Evolutionary conservation across 2,113 vertebrate genomes (phyloP), one percentile per base, ranked within the genome.

Genomic region (Myiopsitta monachus): DNA sequence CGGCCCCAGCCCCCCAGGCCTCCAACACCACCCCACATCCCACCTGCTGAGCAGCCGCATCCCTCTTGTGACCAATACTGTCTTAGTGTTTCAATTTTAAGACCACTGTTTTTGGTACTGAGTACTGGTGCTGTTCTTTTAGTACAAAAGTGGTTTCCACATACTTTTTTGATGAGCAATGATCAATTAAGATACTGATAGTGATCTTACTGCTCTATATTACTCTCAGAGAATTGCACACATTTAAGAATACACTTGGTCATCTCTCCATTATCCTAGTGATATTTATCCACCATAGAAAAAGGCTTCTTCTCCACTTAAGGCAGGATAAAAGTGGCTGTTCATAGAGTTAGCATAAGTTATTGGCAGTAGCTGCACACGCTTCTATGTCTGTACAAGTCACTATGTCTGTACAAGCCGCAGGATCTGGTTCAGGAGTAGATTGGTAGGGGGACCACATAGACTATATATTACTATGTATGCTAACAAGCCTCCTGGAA

Each of bases 81-180:
- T 22, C 28, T 66, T 22, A 11, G 28, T 9, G 55, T 98, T 63
- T 30, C 97, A 41, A 68, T 97, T n/a, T 67, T 92, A 68, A 97
- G 98, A 46, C 94, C 88, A 4, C 9, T 98, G 3, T 87, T 94
- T 55, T 55, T 98, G 10, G 1, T 97, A 61, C 8, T 98, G 44
- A 94, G 95, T 33, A 54, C 82, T 76, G 44, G 73, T 61, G 72
- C 82, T 27, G 97, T 97, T 15, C 92, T 96, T 36, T 21, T 75
- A 23, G 70, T 97, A 18, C 94, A 81, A 68, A 49, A 46, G 36
- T 5, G 28, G 30, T 98, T 97, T 92, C 97, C 98, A 12, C 54
- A 97, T 33, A 36, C 75, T 1, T 98, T 98, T 98, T 95, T 55
- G 97, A 98, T 49, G 94, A 97, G 31, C 98, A 97, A 92, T 18